phyloP scores from a whole-genome alignment of 2,888 invertebrate genomes.

The Trichopria drosophilae region DNA sequence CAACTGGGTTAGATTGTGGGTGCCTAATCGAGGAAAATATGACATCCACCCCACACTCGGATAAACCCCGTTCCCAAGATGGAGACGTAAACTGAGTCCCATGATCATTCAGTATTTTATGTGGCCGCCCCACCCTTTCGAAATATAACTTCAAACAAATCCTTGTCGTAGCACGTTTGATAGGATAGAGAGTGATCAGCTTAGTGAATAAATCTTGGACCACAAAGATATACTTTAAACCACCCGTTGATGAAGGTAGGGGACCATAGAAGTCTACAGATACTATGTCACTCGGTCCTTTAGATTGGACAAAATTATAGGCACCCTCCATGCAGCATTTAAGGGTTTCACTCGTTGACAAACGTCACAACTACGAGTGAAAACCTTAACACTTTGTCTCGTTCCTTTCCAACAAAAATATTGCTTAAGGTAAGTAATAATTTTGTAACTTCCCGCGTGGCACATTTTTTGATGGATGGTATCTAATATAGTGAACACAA shows the following conservation, averaged over 20 bases:
- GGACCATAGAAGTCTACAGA: constrained; percentile 6
- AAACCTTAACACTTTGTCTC: background rate
- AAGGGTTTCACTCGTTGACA: constrained; percentile 10
- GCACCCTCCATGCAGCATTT: constrained; percentile 7
- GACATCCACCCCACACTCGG: background rate
- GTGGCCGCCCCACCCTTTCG: background rate
- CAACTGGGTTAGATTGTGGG: constrained; percentile 30
- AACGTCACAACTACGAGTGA: constrained; percentile 4
- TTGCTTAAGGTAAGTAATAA: too few species aligned
- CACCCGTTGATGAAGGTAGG: background rate
- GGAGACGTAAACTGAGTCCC: too few species aligned
- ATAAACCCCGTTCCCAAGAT: background rate
- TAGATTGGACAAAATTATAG: constrained; percentile 2
- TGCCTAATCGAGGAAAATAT: constrained; percentile 25
- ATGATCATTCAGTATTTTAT: background rate
- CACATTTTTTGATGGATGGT: too few species aligned
- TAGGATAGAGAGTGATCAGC: constrained; percentile 2
- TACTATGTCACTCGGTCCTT: constrained; percentile 3
- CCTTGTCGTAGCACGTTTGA: background rate
- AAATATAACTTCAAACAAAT: constrained; percentile 1
- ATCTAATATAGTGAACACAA: too few species aligned
- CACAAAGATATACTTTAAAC: constrained; percentile 3
- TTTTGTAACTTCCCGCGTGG: too few species aligned
- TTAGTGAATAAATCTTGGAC: constrained; percentile 1
- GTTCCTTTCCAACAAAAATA: background rate